Evolutionary conservation across 1,140 invertebrate genomes (phyloP), one percentile per base, ranked within the genome.

Genomic region (Eriocheir sinensis): DNA sequence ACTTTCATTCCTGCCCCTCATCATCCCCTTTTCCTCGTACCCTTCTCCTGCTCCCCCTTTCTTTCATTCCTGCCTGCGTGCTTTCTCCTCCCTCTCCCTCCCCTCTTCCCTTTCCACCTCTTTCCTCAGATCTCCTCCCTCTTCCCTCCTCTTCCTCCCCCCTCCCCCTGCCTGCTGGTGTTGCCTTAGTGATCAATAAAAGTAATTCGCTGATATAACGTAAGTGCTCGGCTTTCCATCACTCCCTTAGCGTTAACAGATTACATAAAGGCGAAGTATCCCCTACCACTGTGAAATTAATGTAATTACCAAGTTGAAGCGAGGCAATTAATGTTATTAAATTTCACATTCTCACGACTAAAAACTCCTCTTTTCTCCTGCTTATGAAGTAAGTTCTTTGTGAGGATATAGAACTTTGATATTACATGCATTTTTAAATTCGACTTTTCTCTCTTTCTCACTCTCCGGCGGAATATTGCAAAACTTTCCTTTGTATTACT

Each of bases 341-440:
- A 90, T 90, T 90, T 72, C 89, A 36, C 48, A 90, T 90, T 90
- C 89, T 90, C 89, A 3, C 44, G 53, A 90, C 89, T 36, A 90
- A 90, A 90, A 90, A 90, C n/a, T 90, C 89, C 44, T 90, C 89
- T 90, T 90, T 90, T 90, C 48, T 36, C 30, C 32, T 90, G 21
- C 89, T 90, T 90, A 90, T 90, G 89, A 90, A 90, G 89, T 90
- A 90, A 90, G 89, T 90, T 90, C 89, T 90, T 79, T 72, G 89
- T 90, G 44, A 90, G 89, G 89, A 90, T 72, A 90, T 90, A 90
- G 89, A 90, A 90, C 89, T 90, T 90, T 90, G 89, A 90, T 90
- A 90, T 90, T 90, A 90, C 89, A 90, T 90, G 89, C 89, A 38
- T 72, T 90, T 90, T 90, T 90, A 72, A 72, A 90, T 44, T 72